These are phyloP conservation scores for Drosophila arawakana DNA, from an alignment of 1,140 invertebrate species.

Conservation along the genomic window DNA sequence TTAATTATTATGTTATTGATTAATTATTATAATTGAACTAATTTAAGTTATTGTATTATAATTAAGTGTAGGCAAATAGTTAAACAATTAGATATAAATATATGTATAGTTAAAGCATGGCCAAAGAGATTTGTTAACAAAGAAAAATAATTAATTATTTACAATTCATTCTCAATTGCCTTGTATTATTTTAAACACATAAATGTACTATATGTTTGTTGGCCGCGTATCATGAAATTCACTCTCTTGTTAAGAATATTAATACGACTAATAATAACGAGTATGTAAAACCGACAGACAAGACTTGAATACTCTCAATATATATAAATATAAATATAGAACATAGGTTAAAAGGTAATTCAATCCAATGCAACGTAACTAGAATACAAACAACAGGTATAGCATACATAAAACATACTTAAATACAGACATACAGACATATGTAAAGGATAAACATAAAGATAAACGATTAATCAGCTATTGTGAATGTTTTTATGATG, in stretches of 20 bases:
- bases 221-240: slow-evolving; percentile 13
- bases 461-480: slow-evolving; percentile 28
- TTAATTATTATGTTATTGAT: slow-evolving; percentile 36
- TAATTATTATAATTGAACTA: slow-evolving; percentile 17
- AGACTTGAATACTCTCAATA: slow-evolving; percentile 68
- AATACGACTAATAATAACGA: slow-evolving; percentile 16
- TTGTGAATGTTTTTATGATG: slow-evolving; percentile 66
- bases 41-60: slow-evolving; percentile 28
- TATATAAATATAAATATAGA: slow-evolving; percentile 12
- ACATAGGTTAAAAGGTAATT: slow-evolving; percentile 67
- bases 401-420: slow-evolving; percentile 20
- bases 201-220: slow-evolving; percentile 5
- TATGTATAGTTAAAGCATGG: slow-evolving; percentile 63
- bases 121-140: slow-evolving; percentile 80
- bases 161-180: slow-evolving; percentile 37
- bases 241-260: slow-evolving; percentile 41
- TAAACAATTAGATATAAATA: slow-evolving; percentile 4
- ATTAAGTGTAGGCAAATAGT: slow-evolving; percentile 8
- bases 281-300: slow-evolving; percentile 59
- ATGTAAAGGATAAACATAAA: slow-evolving; percentile 21
- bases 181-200: slow-evolving; percentile 26
- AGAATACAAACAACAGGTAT: slow-evolving; percentile 31
- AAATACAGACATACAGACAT: slow-evolving; percentile 27
- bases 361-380: slow-evolving; percentile 45
- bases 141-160: slow-evolving; percentile 47